Base-by-base conservation (phyloP, 2,113 vertebrate species). In the Zingel zingel region DNA sequence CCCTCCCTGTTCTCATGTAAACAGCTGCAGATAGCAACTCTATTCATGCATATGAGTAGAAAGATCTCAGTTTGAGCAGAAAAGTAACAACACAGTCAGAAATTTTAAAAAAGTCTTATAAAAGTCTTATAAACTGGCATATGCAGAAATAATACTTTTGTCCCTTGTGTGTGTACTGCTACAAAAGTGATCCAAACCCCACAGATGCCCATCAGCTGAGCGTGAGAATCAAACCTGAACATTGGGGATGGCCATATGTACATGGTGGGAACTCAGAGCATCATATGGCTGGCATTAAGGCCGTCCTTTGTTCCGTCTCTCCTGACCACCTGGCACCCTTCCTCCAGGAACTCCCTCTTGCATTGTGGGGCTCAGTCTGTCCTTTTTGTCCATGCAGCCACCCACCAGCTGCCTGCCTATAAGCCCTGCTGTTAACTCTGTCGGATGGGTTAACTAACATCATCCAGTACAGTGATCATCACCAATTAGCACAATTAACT, bases 281-380 rank as follows among this genome's bases (percentile, higher is more conserved):
- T 92, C 91, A 84, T 91, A 93, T 91, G 92, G 89, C 91, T 78
- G 84, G 89, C 88, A 91, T 92, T 93, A 89, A 79, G 81, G 74
- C 82, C 70, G 21, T 58, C 88, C 86, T 95, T 96, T 96, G 95
- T 96, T 93, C 89, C 19, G 48, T 69, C 76, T 67, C 86, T 62
- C 81, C 89, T 74, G 73, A 85, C 94, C 95, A 96, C 94, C 95
- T 96, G 95, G 90, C 94, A 89, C 84, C 88, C 91, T 85, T 91
- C 85, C 91, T 87, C 81, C 80, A 84, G 91, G 80, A 94, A 93
- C 94, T 94, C 94, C 94, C 94, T 92, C 90, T 88, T 84, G 91
- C 88, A 93, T 95, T 95, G 91, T 92, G 91, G 67, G 78, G 82
- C 89, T 88, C 81, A 51, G 74, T 48, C 86, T 83, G 67, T 86